phyloP scores from a whole-genome alignment of 2,113 vertebrate genomes.

The Pseudorectes ferrugineus region DNA sequence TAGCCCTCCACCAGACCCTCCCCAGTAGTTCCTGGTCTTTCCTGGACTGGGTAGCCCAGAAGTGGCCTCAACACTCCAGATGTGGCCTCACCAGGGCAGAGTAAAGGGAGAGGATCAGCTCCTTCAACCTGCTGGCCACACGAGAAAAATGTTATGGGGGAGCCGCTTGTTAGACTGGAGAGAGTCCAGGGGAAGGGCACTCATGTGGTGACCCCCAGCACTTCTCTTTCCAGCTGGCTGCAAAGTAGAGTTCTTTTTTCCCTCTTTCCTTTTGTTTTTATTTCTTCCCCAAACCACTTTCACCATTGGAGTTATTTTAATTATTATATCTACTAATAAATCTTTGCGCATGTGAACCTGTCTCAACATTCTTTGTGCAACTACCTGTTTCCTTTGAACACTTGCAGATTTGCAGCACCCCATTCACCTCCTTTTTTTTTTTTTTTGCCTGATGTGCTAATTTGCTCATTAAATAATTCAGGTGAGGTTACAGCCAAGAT shows the following conservation, averaged over 20 bases:
- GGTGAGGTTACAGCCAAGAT: neutral
- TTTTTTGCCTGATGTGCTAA: neutral
- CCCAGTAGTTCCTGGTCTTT: neutral
- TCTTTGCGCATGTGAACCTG: neutral
- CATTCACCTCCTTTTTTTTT: accelerated
- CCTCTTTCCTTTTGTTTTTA: neutral
- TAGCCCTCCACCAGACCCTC: neutral
- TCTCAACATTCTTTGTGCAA: neutral
- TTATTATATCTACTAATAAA: neutral
- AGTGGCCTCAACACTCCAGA: neutral
- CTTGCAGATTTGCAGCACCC: neutral
- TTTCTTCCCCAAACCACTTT: neutral
- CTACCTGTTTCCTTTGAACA: neutral
- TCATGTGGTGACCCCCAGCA: neutral
- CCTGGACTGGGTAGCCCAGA: neutral
- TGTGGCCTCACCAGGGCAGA: neutral
- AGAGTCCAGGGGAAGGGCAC: neutral
- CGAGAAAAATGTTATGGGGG: neutral
- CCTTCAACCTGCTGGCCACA: neutral
- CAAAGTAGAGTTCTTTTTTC: neutral
- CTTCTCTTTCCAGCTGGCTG: accelerated
- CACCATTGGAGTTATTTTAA: neutral
- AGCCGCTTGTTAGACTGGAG: neutral
- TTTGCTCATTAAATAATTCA: neutral
- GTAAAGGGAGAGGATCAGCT: neutral